Evolutionary conservation across 1,140 invertebrate genomes (phyloP), one percentile per base, ranked within the genome.

Genomic region (Maconellicoccus hirsutus): DNA sequence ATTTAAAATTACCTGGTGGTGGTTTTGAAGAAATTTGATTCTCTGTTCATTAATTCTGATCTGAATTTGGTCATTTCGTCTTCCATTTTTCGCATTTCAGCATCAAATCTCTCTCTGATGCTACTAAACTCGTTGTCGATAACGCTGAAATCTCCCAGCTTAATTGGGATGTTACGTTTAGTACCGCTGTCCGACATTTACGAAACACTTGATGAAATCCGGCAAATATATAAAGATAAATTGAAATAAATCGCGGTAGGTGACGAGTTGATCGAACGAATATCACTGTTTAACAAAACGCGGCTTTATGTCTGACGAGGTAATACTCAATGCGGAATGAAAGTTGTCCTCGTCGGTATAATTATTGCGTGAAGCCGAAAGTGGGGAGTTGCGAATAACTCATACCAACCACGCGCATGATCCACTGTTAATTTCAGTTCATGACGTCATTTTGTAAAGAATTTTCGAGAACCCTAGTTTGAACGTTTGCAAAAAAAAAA

Each of bases 1-100:
- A n/a, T n/a, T n/a, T n/a, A n/a, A 16, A 52, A 78, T 77, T 85
- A 92, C 90, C 90, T 92, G 78, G 88, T 88, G 71, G 89, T 89
- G 77, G 86, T 90, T 81, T 91, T 91, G 80, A 93, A 93, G 82
- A 93, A 94, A 80, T 92, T 91, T 76, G 89, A 89, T 81, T 96
- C 93, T 75, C 91, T 85, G 79, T 94, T 93, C 87, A 94, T 90
- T 70, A 97, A 83, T 80, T 96, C 93, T 72, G 89, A 89, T 74
- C 95, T 85, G 84, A 98, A 96, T 81, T 91, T 90, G 79, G 90
- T 89, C 95, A 98, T 98, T 82, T 98, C 95, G 75, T 97, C 94
- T 82, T 98, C 95, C 92, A 98, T 97, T 82, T 93, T 92, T 76
- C 89, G 85, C 95, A 98, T 98, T 85, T 98, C 95, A 70, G 87